These are phyloP conservation scores for Aptenodytes patagonicus DNA, from an alignment of 2,113 vertebrate genomes.

Conservation along the genomic window DNA sequence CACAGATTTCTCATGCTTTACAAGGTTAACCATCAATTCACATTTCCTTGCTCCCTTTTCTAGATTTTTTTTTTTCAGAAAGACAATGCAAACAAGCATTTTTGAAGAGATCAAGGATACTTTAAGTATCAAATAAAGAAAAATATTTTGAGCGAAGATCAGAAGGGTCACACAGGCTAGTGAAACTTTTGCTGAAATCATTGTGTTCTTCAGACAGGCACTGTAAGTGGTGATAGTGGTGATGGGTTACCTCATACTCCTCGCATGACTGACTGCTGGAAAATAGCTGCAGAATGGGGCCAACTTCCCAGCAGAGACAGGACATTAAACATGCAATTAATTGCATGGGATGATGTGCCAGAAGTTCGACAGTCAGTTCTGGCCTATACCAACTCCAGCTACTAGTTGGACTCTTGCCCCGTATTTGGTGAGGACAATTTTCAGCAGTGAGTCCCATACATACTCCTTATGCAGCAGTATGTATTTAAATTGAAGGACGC, in stretches of 20 bases:
- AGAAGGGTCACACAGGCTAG: background rate
- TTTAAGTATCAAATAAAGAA: background rate
- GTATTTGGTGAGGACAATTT: background rate
- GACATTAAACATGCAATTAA: background rate
- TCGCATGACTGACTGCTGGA: background rate
- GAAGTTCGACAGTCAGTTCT: background rate
- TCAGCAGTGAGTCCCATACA: background rate
- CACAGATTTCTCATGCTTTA: background rate
- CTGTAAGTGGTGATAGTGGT: background rate
- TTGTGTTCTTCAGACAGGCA: background rate
- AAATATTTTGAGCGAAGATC: background rate
- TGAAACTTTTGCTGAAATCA: background rate
- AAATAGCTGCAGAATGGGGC: background rate
- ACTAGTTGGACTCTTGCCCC: background rate
- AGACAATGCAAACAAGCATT: background rate
- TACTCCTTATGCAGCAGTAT: fast-evolving
- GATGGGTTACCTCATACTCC: background rate
- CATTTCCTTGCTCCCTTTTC: background rate
- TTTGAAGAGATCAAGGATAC: background rate
- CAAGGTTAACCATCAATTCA: background rate
- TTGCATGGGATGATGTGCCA: background rate
- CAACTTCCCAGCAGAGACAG: background rate
- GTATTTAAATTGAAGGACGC: background rate
- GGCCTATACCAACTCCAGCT: background rate
- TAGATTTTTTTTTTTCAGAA: background rate